Percentiles rank a stretch among this genome's conserved stretches.
phyloP scores from a whole-genome alignment of 2,888 invertebrate species.

The Tyria jacobaeae region DNA sequence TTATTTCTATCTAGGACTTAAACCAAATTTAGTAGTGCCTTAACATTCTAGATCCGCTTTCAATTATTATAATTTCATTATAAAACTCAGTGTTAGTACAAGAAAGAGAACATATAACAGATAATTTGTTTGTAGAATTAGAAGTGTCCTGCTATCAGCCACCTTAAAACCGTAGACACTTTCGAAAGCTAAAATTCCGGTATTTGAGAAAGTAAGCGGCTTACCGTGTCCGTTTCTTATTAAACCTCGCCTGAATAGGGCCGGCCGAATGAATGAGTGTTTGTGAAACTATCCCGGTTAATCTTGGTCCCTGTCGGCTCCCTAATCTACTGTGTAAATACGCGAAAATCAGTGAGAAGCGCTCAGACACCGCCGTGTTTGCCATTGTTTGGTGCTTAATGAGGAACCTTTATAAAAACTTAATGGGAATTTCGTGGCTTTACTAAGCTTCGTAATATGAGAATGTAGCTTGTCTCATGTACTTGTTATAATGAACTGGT shows the following conservation, averaged over 20 bases:
- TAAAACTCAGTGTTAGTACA: too few relatives aligned
- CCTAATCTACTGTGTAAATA: constrained; percentile 60
- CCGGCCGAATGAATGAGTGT: constrained; percentile 65
- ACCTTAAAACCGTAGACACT: constrained; percentile 55
- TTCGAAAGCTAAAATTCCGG: constrained; percentile 65
- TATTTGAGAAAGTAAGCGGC: constrained; percentile 69
- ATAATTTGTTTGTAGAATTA: constrained; percentile 31
- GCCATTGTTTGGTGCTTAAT: constrained; percentile 50
- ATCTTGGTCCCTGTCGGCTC: constrained; percentile 54
- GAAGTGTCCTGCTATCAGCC: constrained; percentile 47
- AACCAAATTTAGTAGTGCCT: too few relatives aligned
- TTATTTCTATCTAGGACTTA: too few relatives aligned
- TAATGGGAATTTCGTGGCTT: constrained; percentile 50
- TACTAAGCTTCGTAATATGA: constrained; percentile 31
- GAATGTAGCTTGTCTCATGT: constrained; percentile 29
- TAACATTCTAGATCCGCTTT: too few relatives aligned
- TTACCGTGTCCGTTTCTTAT: constrained; percentile 65
- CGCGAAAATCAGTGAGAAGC: constrained; percentile 47
- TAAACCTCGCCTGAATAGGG: constrained; percentile 65
- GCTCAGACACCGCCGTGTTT: constrained; percentile 36
- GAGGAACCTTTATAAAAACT: constrained; percentile 55
- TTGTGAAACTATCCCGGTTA: constrained; percentile 57
- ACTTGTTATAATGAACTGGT: too few relatives aligned
- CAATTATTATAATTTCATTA: too few relatives aligned
- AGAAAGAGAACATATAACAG: constrained; percentile 10